Evolutionary conservation across 2,888 invertebrate genomes (phyloP), one percentile per base, ranked within the genome.

Genomic region (Eilema sororculum): DNA sequence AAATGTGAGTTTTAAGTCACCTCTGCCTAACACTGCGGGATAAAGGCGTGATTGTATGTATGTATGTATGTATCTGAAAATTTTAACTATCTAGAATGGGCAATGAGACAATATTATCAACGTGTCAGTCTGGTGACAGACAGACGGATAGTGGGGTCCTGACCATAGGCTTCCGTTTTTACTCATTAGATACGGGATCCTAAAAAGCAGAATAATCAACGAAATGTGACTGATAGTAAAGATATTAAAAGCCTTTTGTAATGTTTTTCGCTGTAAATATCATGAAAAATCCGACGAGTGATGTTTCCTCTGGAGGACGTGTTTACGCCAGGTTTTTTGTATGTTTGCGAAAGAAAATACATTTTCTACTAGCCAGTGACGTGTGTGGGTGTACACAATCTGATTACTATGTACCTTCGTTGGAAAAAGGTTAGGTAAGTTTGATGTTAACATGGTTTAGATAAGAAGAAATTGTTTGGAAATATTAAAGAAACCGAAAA

Each of bases 191-290:
- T 8, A 56, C n/a, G n/a, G 22, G 12, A 57, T 24, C 22, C 22
- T 57, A 25, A 57, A 52, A 24, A 57, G n/a, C 20, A 8, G 52
- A 52, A 52, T 52, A 52, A 52, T 52, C 52, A 52, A n/a, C n/a
- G n/a, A n/a, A 52, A 52, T 52, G 52, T 52, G 52, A 52, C n/a
- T 52, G 73, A 73, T 70, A 67, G 41, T 25, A 80, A 73, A 69
- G 70, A 69, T 71, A 71, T 74, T 67, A 72, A 78, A 78, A 71
- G 58, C 64, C 69, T 78, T 78, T 78, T 75, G 78, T 81, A 73
- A 68, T 70, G 30, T 72, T 61, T 71, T 65, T 57, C 67, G 68
- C 65, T 70, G 61, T 71, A 68, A 76, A 79, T 68, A 79, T 79
- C 65, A 69, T 56, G 72, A 57, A 70, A 77, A 65, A 67, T 58